phyloP scores from a whole-genome alignment of 2,797 vertebrate species.

The Betta splendens region DNA sequence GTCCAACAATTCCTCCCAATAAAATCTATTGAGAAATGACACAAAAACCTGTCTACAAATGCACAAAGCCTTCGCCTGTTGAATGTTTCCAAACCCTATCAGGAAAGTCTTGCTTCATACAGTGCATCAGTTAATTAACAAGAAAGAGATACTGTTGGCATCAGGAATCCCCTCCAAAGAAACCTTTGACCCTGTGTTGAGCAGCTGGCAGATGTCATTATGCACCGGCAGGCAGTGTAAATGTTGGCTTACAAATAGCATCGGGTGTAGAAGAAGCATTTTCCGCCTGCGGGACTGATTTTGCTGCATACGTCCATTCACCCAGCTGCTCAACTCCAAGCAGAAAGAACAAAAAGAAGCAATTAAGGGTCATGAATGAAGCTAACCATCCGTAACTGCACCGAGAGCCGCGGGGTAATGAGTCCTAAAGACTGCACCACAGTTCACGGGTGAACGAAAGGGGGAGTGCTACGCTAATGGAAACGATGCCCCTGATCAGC shows the following conservation, averaged over 20 bases:
- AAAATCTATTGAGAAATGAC: background rate
- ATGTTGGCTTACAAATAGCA: slow-evolving; percentile 5
- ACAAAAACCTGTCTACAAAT: background rate
- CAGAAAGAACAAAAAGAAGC: slow-evolving; percentile 63
- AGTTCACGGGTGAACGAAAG: slow-evolving; percentile 71
- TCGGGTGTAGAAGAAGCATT: background rate
- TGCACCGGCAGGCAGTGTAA: background rate
- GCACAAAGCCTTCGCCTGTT: background rate
- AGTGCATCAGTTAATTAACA: too few relatives aligned
- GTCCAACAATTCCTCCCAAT: background rate
- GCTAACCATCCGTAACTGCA: slow-evolving; percentile 69
- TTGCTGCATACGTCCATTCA: background rate
- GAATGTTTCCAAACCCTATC: background rate
- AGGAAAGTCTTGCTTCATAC: slow-evolving; percentile 1
- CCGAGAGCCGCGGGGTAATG: slow-evolving; percentile 65
- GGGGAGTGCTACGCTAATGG: slow-evolving; percentile 67
- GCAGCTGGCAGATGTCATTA: background rate
- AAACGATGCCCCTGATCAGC: slow-evolving; percentile 79
- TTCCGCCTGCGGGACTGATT: slow-evolving; percentile 63
- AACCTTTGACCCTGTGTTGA: slow-evolving; percentile 4
- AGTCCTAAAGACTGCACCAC: slow-evolving; percentile 62
- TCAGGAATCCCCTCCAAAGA: slow-evolving; percentile 17
- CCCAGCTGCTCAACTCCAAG: slow-evolving; percentile 40
- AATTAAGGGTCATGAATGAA: slow-evolving; percentile 66
- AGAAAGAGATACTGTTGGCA: slow-evolving; percentile 30